These are phyloP conservation scores for Tylochromis polylepis DNA, from an alignment of 2,113 vertebrate species.

Conservation along the genomic window DNA sequence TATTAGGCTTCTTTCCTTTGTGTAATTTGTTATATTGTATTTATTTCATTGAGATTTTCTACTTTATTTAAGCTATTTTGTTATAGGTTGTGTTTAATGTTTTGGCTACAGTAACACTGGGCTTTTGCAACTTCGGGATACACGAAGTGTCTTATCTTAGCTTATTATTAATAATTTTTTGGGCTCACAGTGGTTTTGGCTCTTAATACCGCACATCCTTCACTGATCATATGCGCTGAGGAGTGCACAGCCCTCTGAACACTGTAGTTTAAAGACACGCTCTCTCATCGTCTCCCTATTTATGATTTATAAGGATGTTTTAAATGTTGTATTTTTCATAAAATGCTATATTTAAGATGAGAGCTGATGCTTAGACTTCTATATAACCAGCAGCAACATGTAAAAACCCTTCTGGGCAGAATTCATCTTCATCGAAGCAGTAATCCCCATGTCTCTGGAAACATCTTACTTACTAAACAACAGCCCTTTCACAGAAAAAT, in stretches of 20 bases:
- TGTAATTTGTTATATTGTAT: background rate
- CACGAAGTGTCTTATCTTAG: background rate
- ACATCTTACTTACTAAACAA: background rate
- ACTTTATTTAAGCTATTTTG: background rate
- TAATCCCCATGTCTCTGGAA: background rate
- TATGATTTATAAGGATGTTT: background rate
- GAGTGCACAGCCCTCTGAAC: rapidly evolving
- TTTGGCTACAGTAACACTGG: background rate
- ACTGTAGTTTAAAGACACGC: background rate
- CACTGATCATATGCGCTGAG: background rate
- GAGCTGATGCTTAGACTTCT: background rate
- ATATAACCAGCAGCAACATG: background rate
- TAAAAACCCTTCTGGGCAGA: background rate
- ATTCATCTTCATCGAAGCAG: background rate
- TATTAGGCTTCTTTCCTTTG: rapidly evolving
- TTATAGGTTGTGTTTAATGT: background rate
- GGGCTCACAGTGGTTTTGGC: background rate
- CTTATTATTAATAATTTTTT: rapidly evolving
- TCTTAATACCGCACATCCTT: background rate
- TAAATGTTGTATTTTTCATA: background rate
- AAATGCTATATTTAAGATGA: background rate
- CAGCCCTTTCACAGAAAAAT: background rate
- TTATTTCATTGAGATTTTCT: background rate
- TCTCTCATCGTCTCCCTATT: background rate
- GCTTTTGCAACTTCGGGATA: background rate